These are phyloP conservation scores for Cosmopolites sordidus DNA, from an alignment of 2,888 invertebrate genomes.

Conservation along the genomic window DNA sequence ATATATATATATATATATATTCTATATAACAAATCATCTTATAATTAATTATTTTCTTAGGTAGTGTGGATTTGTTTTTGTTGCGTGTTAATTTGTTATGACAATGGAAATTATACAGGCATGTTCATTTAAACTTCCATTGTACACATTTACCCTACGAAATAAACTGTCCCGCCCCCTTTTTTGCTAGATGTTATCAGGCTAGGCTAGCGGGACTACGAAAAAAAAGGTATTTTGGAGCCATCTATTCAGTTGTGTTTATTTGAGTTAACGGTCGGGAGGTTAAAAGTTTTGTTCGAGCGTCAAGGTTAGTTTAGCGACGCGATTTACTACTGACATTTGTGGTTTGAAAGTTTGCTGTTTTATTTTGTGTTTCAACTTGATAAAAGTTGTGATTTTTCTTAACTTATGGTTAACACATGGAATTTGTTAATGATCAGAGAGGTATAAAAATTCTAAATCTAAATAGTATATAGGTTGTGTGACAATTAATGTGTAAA, in stretches of 20 bases:
- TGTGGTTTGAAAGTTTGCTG: background rate
- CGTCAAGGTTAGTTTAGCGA: background rate
- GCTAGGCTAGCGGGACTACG: constrained; percentile 2
- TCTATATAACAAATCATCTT: no score
- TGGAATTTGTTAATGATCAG: background rate
- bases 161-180: background rate
- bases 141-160: no score
- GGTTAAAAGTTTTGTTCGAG: background rate
- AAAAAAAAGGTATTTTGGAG: constrained; percentile 15
- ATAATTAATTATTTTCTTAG: no score
- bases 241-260: constrained; percentile 12
- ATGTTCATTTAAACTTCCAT: no score
- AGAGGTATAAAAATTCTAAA: no score
- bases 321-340: background rate
- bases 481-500: no score
- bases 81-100: no score
- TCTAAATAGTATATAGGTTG: no score
- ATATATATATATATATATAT: no score
- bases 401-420: background rate
- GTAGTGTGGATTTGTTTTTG: no score
- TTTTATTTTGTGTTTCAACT: background rate
- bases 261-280: constrained; percentile 10
- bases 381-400: background rate
- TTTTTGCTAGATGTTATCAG: constrained; percentile 1
- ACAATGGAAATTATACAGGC: no score